Conservation (phyloP, 2,888 invertebrate genomes). For the Nycteola revayana region DNA sequence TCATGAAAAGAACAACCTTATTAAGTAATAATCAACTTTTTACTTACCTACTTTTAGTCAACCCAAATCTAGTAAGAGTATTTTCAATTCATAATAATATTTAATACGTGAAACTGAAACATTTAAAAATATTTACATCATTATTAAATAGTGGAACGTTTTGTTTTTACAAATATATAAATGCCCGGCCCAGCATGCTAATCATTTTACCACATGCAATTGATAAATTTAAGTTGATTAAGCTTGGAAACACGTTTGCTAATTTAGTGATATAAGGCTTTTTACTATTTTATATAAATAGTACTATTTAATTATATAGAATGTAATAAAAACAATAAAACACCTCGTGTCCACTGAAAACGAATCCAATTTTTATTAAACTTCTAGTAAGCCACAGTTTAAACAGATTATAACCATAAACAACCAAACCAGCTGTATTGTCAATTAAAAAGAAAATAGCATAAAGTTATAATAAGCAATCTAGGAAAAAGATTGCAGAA, state of each 20-base stretch:
- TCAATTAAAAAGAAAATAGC: too few species aligned
- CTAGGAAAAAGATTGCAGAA: too few species aligned
- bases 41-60: slow-evolving; percentile 51
- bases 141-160: too few species aligned
- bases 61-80: slow-evolving; percentile 48
- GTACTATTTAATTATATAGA: slow-evolving; percentile 16
- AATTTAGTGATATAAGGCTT: slow-evolving; percentile 1
- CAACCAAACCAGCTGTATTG: too few species aligned
- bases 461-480: too few species aligned
- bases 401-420: too few species aligned
- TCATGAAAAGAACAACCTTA: too few species aligned
- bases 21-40: slow-evolving; percentile 14
- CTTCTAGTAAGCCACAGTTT: slow-evolving; percentile 20
- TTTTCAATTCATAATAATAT: slow-evolving; percentile 40
- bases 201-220: slow-evolving; percentile 12
- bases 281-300: slow-evolving; percentile 11
- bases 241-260: slow-evolving; percentile 5
- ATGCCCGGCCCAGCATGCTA: slow-evolving; percentile 35
- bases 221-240: neutral
- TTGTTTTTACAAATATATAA: slow-evolving; percentile 17
- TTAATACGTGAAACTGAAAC: slow-evolving; percentile 24
- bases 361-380: slow-evolving; percentile 24
- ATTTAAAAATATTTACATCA: neutral
- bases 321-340: slow-evolving; percentile 46
- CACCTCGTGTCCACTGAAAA: slow-evolving; percentile 44